Conservation (phyloP, 2,888 invertebrate genomes). For the Aethes cnicana region DNA sequence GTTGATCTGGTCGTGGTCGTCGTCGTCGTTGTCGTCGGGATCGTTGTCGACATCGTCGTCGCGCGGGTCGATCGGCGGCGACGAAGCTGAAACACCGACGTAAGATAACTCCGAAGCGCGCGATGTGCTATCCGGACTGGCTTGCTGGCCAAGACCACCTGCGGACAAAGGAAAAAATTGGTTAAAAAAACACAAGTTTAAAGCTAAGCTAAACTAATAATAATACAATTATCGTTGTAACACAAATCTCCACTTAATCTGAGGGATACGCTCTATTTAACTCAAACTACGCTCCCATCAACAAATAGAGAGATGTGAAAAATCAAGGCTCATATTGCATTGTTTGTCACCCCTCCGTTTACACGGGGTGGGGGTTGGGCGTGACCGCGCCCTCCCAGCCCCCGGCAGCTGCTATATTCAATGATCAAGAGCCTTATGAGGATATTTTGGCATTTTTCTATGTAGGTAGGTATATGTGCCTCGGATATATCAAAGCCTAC, state of each 20-base stretch:
- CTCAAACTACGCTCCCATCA: conserved; percentile 52
- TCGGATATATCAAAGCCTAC: too few relatives aligned
- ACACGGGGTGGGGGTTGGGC: conserved; percentile 71
- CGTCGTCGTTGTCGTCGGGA: conserved; percentile 81
- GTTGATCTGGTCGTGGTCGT: conserved; percentile 70
- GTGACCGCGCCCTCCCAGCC: conserved; percentile 64
- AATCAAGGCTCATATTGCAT: conserved; percentile 67
- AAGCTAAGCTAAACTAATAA: conserved; percentile 17
- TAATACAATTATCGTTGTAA: conserved; percentile 38
- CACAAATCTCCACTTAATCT: conserved; percentile 66
- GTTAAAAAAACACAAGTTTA: conserved; percentile 19
- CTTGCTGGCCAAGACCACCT: conserved; percentile 85
- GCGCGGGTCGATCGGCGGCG: conserved; percentile 64
- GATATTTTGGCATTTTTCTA: conserved; percentile 52
- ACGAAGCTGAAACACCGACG: conserved; percentile 65
- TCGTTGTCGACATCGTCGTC: conserved; percentile 60
- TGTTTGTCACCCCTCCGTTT: conserved; percentile 71
- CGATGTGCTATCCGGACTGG: conserved; percentile 93
- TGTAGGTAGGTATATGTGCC: too few relatives aligned
- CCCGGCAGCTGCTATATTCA: conserved; percentile 62
- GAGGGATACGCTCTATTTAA: conserved; percentile 66
- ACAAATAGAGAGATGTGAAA: conserved; percentile 64
- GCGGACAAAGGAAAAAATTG: conserved; percentile 45
- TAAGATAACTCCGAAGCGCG: conserved; percentile 90
- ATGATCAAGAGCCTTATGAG: conserved; percentile 55